Evolutionary conservation across 2,113 vertebrate genomes (phyloP).

Genomic region (Fregata magnificens): DNA sequence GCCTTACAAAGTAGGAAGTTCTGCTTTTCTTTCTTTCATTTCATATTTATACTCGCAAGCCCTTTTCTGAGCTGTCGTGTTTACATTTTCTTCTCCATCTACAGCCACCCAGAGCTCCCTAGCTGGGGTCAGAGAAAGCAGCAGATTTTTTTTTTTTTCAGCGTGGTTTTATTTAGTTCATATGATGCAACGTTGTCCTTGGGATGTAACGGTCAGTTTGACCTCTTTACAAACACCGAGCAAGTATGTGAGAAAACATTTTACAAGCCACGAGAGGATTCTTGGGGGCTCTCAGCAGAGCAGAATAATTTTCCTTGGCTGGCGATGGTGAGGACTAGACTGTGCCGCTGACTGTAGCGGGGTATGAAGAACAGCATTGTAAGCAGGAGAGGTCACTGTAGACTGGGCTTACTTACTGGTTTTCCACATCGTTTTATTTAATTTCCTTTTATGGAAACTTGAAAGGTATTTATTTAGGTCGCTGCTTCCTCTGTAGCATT

Average conservation of each 20-base stretch:
- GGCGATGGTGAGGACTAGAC: not conserved
- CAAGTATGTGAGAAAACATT: not conserved
- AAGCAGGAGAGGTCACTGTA: not conserved
- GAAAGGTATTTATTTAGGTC: not conserved
- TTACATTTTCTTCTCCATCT: not conserved
- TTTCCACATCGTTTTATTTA: not conserved
- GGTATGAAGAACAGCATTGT: not conserved
- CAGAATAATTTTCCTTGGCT: slow-evolving; percentile 14
- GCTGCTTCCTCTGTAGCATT: not conserved
- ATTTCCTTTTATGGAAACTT: not conserved
- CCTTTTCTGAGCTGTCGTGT: not conserved
- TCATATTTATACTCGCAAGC: not conserved
- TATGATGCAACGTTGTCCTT: not conserved
- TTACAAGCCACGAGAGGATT: not conserved
- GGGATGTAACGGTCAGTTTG: not conserved
- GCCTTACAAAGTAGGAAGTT: not conserved
- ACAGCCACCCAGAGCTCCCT: not conserved
- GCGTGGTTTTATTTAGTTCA: not conserved
- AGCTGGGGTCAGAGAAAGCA: not conserved
- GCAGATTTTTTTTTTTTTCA: fast-evolving
- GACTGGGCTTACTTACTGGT: not conserved
- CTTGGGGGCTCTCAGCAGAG: not conserved
- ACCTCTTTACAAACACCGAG: not conserved
- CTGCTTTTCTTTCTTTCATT: not conserved
- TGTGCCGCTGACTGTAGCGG: not conserved